Evolutionary conservation across 2,888 invertebrate genomes (phyloP), one percentile per base, ranked within the genome.

Genomic region (Zele albiditarsus): DNA sequence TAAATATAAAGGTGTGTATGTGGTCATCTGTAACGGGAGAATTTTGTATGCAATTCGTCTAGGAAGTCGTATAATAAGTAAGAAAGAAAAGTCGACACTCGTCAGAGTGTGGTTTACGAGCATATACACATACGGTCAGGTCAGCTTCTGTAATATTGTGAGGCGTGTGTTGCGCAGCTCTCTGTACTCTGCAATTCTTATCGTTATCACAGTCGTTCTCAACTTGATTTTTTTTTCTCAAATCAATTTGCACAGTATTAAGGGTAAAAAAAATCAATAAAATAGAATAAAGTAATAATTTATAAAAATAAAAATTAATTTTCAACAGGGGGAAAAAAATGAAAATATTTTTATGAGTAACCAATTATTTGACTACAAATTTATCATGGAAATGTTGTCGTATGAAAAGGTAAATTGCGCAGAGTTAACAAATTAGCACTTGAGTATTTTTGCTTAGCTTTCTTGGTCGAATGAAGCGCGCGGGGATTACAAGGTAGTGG

Each of bases 201-300:
- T 80, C 74, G 82, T 85, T 85, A 85, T 85, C 85, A 79, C 82
- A 85, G 84, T 82, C 82, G 80, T 80, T 65, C 78, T 79, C 86
- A 85, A 80, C 80, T 68, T 60, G 23, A 20, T 20, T 53, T 53
- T 46, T 20, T 53, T 20, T 20, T 53, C 8, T 5, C 6, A 20
- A 53, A 6, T 53, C 53, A 49, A 69, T 69, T 66, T 60, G 14
- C 25, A 57, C 20, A n/a, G n/a, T 31, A 38, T 57, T n/a, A 28
- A 8, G 20, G 42, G 38, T 38, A 60, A 38, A 70, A 16, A 42
- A 42, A 16, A 23, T 3, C 23, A 31, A 33, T 25, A 58, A 31
- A 20, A 23, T 27, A 6, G 38, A 65, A 42, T n/a, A 23, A 65
- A 65, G 28, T 31, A 68, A 57, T 53, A 25, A 68, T 66, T 49